Conservation (phyloP, 2,113 vertebrate species). For the Pristiophorus japonicus region DNA sequence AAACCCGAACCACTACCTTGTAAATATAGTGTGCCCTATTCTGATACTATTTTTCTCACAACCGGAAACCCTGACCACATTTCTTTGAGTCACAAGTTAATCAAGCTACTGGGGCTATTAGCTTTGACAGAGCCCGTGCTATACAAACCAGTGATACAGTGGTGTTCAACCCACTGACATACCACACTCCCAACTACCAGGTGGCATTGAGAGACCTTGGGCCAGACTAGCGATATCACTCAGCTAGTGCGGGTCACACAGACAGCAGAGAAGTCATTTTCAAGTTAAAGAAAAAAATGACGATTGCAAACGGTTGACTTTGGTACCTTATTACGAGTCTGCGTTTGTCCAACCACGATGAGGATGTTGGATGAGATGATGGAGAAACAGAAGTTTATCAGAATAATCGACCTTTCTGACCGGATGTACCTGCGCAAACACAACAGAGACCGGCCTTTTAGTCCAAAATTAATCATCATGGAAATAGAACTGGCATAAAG, state of each 20-base stretch:
- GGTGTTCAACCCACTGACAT: neutral
- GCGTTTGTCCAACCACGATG: constrained; percentile 95
- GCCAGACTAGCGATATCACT: neutral
- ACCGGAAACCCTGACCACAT: neutral
- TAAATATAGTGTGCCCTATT: neutral
- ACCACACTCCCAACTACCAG: neutral
- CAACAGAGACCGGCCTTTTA: constrained; percentile 40
- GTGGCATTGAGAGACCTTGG: neutral
- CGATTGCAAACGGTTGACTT: neutral
- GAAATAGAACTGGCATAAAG: neutral
- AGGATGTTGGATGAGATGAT: constrained; percentile 98
- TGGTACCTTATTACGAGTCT: constrained; percentile 91
- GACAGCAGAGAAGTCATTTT: neutral
- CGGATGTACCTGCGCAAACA: constrained; percentile 80
- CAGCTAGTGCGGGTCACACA: too few species aligned
- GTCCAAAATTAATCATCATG: neutral
- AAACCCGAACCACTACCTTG: neutral
- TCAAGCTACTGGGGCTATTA: neutral
- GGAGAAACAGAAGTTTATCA: constrained; percentile 98
- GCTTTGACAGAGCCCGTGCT: neutral
- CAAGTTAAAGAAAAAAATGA: neutral
- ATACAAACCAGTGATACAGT: neutral
- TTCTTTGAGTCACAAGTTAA: neutral
- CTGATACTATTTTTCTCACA: neutral
- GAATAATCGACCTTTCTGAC: constrained; percentile 93